Evolutionary conservation across 2,113 vertebrate genomes (phyloP).

Genomic region (Lepisosteus osseus): DNA sequence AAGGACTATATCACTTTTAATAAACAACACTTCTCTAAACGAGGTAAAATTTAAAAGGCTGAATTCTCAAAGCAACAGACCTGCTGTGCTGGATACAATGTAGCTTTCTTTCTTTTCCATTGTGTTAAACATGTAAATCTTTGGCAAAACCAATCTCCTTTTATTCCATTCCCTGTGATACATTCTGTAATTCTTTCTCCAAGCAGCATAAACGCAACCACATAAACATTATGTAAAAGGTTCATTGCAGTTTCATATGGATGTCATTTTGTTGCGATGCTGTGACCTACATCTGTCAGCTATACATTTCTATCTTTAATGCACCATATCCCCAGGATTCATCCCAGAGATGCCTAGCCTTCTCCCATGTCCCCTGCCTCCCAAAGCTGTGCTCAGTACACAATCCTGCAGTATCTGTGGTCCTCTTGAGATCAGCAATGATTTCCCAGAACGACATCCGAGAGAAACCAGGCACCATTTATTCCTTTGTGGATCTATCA

Average conservation of each 20-base stretch:
- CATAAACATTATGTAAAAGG: not conserved
- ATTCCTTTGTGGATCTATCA: not conserved
- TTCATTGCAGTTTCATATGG: not conserved
- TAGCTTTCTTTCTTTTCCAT: no score
- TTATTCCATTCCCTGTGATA: not conserved
- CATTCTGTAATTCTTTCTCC: not conserved
- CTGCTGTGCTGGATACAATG: no score
- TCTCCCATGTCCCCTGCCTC: not conserved
- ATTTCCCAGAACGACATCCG: not conserved
- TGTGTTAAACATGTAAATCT: no score
- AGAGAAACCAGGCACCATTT: not conserved
- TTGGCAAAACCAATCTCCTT: no score
- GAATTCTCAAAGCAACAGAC: no score
- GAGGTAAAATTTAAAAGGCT: no score
- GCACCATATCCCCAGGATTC: not conserved
- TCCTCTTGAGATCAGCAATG: no score
- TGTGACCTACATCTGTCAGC: constrained; percentile 9
- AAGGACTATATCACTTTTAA: no score
- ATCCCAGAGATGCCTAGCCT: not conserved
- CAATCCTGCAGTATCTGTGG: not conserved
- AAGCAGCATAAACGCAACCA: not conserved
- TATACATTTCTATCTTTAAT: not conserved
- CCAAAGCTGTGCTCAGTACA: not conserved
- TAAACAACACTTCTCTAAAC: no score
- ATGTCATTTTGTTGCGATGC: not conserved